phyloP scores from a whole-genome alignment of 2,888 invertebrate species.

The Tyria jacobaeae region DNA sequence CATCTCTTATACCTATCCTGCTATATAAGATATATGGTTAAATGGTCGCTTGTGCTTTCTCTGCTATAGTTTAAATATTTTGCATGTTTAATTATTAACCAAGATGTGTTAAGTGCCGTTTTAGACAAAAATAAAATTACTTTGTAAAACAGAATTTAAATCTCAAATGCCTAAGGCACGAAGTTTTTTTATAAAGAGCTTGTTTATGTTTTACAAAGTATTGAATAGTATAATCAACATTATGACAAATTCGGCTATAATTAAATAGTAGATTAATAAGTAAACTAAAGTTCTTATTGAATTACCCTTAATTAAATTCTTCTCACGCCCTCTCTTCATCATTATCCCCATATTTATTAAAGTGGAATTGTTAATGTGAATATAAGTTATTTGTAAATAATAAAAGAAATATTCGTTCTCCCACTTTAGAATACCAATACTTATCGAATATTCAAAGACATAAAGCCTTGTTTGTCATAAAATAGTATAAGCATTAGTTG shows the following conservation, averaged over 20 bases:
- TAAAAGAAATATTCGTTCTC: not conserved
- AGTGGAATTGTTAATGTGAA: not conserved
- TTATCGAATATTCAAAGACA: not conserved
- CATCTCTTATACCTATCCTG: constrained; percentile 27
- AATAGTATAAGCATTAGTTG: constrained; percentile 16
- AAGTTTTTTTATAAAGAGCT: not conserved
- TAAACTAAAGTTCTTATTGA: not conserved
- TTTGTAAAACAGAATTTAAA: constrained; percentile 29
- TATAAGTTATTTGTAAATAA: not conserved
- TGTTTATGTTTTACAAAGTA: constrained; percentile 33
- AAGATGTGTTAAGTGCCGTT: constrained; percentile 23
- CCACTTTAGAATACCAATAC: not conserved
- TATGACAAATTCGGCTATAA: constrained; percentile 38
- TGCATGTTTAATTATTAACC: constrained; percentile 44
- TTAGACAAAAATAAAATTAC: constrained; percentile 17
- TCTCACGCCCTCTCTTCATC: not conserved
- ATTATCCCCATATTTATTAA: not conserved
- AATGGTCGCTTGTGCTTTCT: constrained; percentile 58
- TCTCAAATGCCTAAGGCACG: not conserved
- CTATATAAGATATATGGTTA: constrained; percentile 32
- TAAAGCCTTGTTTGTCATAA: constrained; percentile 18
- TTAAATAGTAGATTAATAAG: not conserved
- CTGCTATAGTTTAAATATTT: constrained; percentile 35
- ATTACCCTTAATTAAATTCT: not conserved
- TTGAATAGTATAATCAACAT: constrained; percentile 15